phyloP scores from a whole-genome alignment of 2,888 invertebrate species.

The Plebejus anna region DNA sequence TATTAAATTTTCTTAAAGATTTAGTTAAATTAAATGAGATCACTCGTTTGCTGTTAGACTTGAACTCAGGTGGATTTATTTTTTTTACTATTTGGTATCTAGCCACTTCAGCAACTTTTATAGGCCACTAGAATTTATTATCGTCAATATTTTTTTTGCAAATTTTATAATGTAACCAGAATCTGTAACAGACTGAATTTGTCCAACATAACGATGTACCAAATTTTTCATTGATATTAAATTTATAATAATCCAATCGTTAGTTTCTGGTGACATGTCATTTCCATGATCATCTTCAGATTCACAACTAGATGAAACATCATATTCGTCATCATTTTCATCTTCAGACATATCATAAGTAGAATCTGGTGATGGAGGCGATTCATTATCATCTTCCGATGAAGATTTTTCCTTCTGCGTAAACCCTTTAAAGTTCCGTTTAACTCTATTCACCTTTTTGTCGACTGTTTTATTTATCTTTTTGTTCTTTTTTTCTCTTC shows the following conservation, averaged over 20 bases:
- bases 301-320: slow-evolving; percentile 28
- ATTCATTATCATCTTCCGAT: too few species aligned
- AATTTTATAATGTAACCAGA: slow-evolving; percentile 39
- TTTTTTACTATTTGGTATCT: slow-evolving; percentile 41
- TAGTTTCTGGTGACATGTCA: slow-evolving; percentile 29
- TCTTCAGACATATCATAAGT: slow-evolving; percentile 26
- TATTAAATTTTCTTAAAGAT: too few species aligned
- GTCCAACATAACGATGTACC: slow-evolving; percentile 40
- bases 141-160: slow-evolving; percentile 40
- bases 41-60: not conserved
- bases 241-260: slow-evolving; percentile 40
- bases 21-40: too few species aligned
- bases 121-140: slow-evolving; percentile 41
- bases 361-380: too few species aligned
- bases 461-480: slow-evolving; percentile 29
- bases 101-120: slow-evolving; percentile 36
- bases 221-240: slow-evolving; percentile 38
- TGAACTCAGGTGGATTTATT: slow-evolving; percentile 28
- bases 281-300: slow-evolving; percentile 35
- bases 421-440: slow-evolving; percentile 30
- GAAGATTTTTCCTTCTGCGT: too few species aligned
- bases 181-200: slow-evolving; percentile 35
- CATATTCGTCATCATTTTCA: slow-evolving; percentile 33
- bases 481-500: slow-evolving; percentile 32
- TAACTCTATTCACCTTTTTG: slow-evolving; percentile 31